Percentiles rank a stretch among this genome's conserved stretches.
These are phyloP conservation scores for Dicentrarchus labrax DNA, from an alignment of 2,113 vertebrate genomes.

Conservation along the genomic window DNA sequence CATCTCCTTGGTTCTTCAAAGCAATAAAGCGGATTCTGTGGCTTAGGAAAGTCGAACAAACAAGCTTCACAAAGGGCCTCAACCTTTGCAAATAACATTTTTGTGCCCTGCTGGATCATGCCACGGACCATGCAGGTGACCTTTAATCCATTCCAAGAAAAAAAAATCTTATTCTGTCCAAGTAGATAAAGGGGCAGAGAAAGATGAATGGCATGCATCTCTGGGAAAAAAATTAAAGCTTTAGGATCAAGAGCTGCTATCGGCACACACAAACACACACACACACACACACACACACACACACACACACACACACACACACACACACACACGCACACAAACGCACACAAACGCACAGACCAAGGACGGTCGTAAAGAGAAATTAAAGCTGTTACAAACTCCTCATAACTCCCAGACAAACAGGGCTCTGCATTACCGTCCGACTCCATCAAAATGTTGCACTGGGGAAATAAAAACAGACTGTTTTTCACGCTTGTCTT, in stretches of 20 bases:
- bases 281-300: slow-evolving; percentile 25
- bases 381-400: slow-evolving; percentile 65
- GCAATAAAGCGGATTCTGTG: slow-evolving; percentile 53
- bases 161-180: slow-evolving; percentile 37
- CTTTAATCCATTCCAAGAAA: slow-evolving; percentile 46
- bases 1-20: slow-evolving; percentile 25
- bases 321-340: slow-evolving; percentile 22
- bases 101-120: slow-evolving; percentile 45
- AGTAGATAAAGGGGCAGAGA: slow-evolving; percentile 50
- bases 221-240: slow-evolving; percentile 33
- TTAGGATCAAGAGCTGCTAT: slow-evolving; percentile 39
- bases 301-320: slow-evolving; percentile 33
- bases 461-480: slow-evolving; percentile 80
- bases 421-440: slow-evolving; percentile 50
- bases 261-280: slow-evolving; percentile 29
- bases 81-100: slow-evolving; percentile 45
- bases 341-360: slow-evolving; percentile 35
- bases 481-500: slow-evolving; percentile 74
- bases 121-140: slow-evolving; percentile 44
- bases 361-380: slow-evolving; percentile 62
- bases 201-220: slow-evolving; percentile 46
- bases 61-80: slow-evolving; percentile 18
- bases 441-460: slow-evolving; percentile 72
- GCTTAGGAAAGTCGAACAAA: slow-evolving; percentile 23
- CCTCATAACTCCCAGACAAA: slow-evolving; percentile 73